These are phyloP conservation scores for Aurelia aurita complex sp. Pacific DNA, from an alignment of 30 jellyfish, hydroid and myxozoan species.

Conservation along the genomic window DNA sequence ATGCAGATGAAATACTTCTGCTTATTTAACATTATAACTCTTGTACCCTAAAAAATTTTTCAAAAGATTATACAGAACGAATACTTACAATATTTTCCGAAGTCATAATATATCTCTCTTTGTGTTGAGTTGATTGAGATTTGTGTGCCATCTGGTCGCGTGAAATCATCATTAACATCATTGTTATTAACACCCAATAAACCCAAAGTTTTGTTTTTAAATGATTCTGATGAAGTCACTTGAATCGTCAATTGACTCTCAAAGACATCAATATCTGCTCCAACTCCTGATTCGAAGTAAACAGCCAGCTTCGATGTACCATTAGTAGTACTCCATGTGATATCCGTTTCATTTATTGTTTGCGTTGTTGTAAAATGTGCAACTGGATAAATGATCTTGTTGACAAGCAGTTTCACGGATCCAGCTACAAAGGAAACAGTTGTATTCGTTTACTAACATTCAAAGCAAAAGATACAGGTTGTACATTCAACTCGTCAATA, in stretches of 20 bases:
- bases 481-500: too few species aligned
- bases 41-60: too few species aligned
- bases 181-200: conserved; percentile 56
- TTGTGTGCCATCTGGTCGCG: conserved; percentile 62
- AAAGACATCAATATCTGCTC: conserved; percentile 37
- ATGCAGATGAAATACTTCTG: too few species aligned
- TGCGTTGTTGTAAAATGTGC: conserved; percentile 35
- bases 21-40: too few species aligned
- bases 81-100: conserved; percentile 70
- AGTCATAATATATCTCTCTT: conserved; percentile 47
- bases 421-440: conserved; percentile 33
- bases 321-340: conserved; percentile 33
- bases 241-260: conserved; percentile 30
- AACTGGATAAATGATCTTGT: conserved; percentile 25
- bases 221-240: conserved; percentile 10
- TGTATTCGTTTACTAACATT: too few species aligned
- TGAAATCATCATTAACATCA: conserved; percentile 53
- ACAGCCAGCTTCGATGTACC: conserved; percentile 31
- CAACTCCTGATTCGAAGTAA: conserved; percentile 40
- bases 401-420: conserved; percentile 29
- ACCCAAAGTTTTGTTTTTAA: conserved; percentile 50
- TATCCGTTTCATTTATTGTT: conserved; percentile 58
- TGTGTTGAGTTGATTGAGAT: conserved; percentile 65
- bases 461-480: too few species aligned
- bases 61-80: too few species aligned